Evolutionary conservation across 2,113 vertebrate species (phyloP).

Genomic region (Ammodytes dubius): DNA sequence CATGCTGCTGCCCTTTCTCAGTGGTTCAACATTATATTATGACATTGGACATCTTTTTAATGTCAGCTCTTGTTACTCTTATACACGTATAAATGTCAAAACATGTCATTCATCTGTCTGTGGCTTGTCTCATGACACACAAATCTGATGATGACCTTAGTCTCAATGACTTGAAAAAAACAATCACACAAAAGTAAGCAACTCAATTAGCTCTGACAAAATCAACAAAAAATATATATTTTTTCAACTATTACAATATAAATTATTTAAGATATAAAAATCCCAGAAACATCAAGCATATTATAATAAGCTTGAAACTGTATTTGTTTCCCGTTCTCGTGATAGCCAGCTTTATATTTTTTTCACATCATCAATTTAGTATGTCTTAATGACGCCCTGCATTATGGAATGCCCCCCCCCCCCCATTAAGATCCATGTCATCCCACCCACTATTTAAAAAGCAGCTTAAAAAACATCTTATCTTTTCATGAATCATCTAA

Average conservation of each 20-base stretch:
- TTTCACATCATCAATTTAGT: too few relatives aligned
- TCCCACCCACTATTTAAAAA: too few relatives aligned
- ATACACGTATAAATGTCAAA: slow-evolving; percentile 7
- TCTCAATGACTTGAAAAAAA: background rate
- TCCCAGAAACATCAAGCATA: background rate
- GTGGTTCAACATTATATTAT: background rate
- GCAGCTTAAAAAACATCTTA: too few relatives aligned
- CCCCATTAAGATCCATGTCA: too few relatives aligned
- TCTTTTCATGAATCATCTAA: too few relatives aligned
- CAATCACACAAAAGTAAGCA: background rate
- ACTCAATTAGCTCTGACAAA: background rate
- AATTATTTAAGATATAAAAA: background rate
- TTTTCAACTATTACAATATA: background rate
- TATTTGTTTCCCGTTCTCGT: background rate
- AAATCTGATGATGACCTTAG: slow-evolving; percentile 1
- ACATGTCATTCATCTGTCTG: slow-evolving; percentile 9
- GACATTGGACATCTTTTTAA: slow-evolving; percentile 7
- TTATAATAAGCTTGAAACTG: background rate
- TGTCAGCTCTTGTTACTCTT: background rate
- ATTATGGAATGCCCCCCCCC: too few relatives aligned
- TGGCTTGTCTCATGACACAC: background rate
- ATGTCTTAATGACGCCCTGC: too few relatives aligned
- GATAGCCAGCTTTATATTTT: too few relatives aligned
- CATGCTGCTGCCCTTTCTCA: background rate
- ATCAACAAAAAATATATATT: background rate